Percentiles rank a stretch among this genome's conserved stretches.
Evolutionary conservation across 1,140 invertebrate genomes (phyloP).

Genomic region (Lordiphosa clarofinis): DNA sequence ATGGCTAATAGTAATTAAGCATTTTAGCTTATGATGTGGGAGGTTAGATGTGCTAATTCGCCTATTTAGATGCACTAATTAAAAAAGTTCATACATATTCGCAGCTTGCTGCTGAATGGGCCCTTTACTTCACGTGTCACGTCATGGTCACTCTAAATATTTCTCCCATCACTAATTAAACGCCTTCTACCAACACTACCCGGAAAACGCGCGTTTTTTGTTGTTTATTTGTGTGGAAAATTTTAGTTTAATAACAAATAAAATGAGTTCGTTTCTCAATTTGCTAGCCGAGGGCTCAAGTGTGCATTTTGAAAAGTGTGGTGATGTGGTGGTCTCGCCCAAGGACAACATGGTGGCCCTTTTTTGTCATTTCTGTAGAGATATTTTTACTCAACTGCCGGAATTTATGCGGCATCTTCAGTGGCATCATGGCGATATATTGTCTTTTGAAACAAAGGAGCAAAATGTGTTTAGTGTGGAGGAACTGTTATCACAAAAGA

Average conservation of each 20-base stretch:
- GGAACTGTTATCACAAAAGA: constrained; percentile 25
- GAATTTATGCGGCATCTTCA: constrained; percentile 56
- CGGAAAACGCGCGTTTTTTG: constrained; percentile 26
- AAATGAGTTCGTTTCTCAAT: constrained; percentile 36
- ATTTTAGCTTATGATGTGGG: no score
- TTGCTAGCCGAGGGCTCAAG: constrained; percentile 7
- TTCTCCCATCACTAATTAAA: constrained; percentile 1
- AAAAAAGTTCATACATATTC: no score
- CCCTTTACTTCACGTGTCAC: no score
- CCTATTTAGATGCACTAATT: no score
- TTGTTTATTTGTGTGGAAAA: constrained; percentile 15
- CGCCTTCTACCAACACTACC: neutral
- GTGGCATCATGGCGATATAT: constrained; percentile 29
- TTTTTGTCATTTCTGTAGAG: constrained; percentile 52
- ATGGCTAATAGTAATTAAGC: no score
- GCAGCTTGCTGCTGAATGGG: no score
- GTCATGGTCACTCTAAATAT: no score
- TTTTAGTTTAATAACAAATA: neutral
- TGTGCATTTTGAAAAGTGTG: constrained; percentile 54
- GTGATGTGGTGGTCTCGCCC: constrained; percentile 57
- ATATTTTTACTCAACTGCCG: constrained; percentile 34
- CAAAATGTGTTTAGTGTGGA: constrained; percentile 53
- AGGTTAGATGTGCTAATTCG: no score
- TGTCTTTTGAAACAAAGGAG: constrained; percentile 25
- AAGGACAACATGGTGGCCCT: constrained; percentile 49